Conservation (phyloP, 2,113 vertebrate genomes). For the Alces alces region DNA sequence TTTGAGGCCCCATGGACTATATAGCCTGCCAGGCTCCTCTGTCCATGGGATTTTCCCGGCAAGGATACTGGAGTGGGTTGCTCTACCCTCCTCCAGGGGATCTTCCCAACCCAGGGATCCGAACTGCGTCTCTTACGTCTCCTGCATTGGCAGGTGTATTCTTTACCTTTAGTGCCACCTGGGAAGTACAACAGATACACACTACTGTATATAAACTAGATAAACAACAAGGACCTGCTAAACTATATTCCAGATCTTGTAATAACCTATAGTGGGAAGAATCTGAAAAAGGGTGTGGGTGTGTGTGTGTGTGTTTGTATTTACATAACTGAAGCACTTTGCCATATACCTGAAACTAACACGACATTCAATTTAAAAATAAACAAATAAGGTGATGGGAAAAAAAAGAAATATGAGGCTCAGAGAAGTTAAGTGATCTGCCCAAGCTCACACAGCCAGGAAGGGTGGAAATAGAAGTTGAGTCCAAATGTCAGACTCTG, state of each 20-base stretch:
- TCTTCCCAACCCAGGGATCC: not conserved
- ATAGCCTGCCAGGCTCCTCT: not conserved
- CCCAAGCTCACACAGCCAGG: not conserved
- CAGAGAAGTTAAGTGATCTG: not conserved
- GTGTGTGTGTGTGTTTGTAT: not conserved
- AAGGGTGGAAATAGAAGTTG: not conserved
- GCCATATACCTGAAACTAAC: not conserved
- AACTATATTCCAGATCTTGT: not conserved
- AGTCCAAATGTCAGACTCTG: not conserved
- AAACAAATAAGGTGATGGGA: not conserved
- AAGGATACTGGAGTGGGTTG: not conserved
- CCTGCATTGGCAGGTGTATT: not conserved
- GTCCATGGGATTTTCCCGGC: not conserved
- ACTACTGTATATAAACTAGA: not conserved
- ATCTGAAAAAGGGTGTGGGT: not conserved
- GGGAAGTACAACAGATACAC: not conserved
- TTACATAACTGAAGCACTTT: not conserved
- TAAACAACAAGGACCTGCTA: not conserved
- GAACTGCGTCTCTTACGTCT: not conserved
- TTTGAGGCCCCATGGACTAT: not conserved
- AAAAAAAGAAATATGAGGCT: not conserved
- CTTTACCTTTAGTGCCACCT: not conserved
- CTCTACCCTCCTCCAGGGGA: not conserved
- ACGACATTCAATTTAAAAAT: not conserved
- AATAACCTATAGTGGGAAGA: not conserved